A percentile compares a stretch with the other conserved stretches of the same genome.
Conservation (phyloP, 2,113 vertebrate genomes). For the Pollachius pollachius region DNA sequence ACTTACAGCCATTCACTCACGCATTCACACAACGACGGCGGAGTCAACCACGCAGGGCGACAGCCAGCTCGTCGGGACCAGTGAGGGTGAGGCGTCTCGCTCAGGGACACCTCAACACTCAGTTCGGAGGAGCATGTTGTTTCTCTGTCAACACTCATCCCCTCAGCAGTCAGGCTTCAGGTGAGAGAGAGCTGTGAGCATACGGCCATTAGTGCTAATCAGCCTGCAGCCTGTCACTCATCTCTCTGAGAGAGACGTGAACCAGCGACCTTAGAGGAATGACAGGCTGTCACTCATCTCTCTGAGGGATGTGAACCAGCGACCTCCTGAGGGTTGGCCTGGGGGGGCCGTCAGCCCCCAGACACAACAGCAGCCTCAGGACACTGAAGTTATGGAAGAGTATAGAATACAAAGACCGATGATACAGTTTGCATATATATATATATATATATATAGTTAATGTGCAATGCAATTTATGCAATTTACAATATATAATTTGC, state of each 20-base stretch:
- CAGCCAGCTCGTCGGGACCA: too few species aligned
- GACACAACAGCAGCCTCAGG: background rate
- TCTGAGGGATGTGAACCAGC: slow-evolving; percentile 25
- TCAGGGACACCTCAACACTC: too few species aligned
- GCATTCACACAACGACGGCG: too few species aligned
- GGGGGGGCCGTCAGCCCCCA: slow-evolving; percentile 4
- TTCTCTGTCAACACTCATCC: background rate
- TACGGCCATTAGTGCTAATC: slow-evolving; percentile 58
- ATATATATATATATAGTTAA: too few species aligned
- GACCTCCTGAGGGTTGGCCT: slow-evolving; percentile 8
- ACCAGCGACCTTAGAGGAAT: background rate
- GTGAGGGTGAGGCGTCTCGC: too few species aligned
- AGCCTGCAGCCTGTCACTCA: slow-evolving; percentile 40
- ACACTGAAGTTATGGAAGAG: too few species aligned
- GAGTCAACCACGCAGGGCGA: too few species aligned
- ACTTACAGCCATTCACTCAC: too few species aligned
- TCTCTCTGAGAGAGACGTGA: slow-evolving; percentile 38
- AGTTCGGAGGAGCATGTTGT: background rate
- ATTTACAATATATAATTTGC: too few species aligned
- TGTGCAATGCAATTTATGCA: too few species aligned
- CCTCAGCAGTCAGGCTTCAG: slow-evolving; percentile 24
- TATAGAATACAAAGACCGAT: too few species aligned
- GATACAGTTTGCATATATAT: too few species aligned
- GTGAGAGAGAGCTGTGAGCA: slow-evolving; percentile 28
- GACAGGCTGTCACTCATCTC: slow-evolving; percentile 34